Percentiles rank a stretch among this genome's conserved stretches.
Evolutionary conservation across 2,888 invertebrate genomes (phyloP).

Genomic region (Neocrepidodera transversa): DNA sequence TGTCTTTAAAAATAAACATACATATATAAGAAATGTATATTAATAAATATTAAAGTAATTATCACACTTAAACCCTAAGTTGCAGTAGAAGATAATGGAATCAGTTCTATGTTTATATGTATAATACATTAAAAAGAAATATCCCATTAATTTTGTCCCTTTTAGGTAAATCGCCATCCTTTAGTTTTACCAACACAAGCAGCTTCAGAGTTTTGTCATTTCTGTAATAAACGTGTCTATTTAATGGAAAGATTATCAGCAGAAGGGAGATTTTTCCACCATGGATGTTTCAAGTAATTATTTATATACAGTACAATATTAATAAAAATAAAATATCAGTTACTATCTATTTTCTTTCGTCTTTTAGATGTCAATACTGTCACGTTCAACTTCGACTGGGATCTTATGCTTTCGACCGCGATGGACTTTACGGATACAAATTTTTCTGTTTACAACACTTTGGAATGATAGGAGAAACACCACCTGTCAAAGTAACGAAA

Average conservation of each 20-base stretch:
- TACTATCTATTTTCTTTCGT: too few relatives aligned
- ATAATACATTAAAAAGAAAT: too few relatives aligned
- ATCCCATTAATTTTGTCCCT: too few relatives aligned
- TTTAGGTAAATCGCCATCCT: slow-evolving; percentile 62
- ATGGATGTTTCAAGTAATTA: slow-evolving; percentile 79
- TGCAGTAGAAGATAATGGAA: too few relatives aligned
- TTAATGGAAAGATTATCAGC: slow-evolving; percentile 91
- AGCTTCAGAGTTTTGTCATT: slow-evolving; percentile 80
- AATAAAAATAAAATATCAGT: too few relatives aligned
- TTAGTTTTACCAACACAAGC: slow-evolving; percentile 70
- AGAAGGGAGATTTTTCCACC: slow-evolving; percentile 89
- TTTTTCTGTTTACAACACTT: slow-evolving; percentile 82
- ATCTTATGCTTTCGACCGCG: slow-evolving; percentile 75
- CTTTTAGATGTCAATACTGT: slow-evolving; percentile 85
- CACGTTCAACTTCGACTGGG: slow-evolving; percentile 83
- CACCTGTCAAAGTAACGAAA: slow-evolving; percentile 46
- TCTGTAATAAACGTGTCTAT: slow-evolving; percentile 91
- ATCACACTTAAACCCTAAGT: too few relatives aligned
- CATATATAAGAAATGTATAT: too few relatives aligned
- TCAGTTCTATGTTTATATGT: too few relatives aligned
- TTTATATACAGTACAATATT: background rate
- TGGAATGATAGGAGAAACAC: slow-evolving; percentile 67
- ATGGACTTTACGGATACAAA: slow-evolving; percentile 70
- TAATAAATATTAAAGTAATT: too few relatives aligned
- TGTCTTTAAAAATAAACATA: too few relatives aligned